These are phyloP conservation scores for Cricetomys ansorgei DNA, from an alignment of 2,113 vertebrate genomes.

Conservation along the genomic window DNA sequence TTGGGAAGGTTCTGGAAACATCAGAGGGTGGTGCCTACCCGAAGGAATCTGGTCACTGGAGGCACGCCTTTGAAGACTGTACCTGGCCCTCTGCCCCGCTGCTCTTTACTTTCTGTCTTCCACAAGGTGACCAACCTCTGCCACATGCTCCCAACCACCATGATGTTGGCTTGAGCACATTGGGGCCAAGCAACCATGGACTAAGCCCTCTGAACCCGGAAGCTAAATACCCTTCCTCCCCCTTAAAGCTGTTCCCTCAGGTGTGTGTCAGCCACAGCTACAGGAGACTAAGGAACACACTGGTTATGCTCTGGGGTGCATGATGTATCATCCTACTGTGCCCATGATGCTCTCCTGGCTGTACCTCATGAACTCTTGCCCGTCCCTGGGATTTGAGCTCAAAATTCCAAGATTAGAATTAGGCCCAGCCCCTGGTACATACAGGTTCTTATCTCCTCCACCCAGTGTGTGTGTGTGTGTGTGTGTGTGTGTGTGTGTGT, in stretches of 20 bases:
- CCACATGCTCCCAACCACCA: neutral
- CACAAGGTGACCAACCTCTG: neutral
- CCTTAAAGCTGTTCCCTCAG: neutral
- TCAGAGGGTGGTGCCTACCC: neutral
- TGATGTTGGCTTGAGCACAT: neutral
- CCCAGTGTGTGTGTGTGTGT: neutral
- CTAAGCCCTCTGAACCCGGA: neutral
- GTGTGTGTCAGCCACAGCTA: neutral
- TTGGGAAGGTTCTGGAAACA: neutral
- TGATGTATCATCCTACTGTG: neutral
- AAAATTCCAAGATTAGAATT: neutral
- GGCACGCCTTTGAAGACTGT: neutral
- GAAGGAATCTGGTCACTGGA: neutral
- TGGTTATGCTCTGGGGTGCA: neutral
- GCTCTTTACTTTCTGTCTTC: neutral
- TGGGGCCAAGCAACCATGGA: neutral
- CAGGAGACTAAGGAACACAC: neutral
- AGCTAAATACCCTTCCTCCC: neutral
- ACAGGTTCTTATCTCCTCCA: too few relatives aligned
- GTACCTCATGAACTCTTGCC: neutral
- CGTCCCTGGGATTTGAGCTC: neutral
- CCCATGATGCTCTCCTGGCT: neutral
- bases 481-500: too few relatives aligned
- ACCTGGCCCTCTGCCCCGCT: neutral
- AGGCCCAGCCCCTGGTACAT: accelerated